Evolutionary conservation across 2,888 invertebrate genomes (phyloP), one percentile per base, ranked within the genome.

Genomic region (Drosophila pullipes): DNA sequence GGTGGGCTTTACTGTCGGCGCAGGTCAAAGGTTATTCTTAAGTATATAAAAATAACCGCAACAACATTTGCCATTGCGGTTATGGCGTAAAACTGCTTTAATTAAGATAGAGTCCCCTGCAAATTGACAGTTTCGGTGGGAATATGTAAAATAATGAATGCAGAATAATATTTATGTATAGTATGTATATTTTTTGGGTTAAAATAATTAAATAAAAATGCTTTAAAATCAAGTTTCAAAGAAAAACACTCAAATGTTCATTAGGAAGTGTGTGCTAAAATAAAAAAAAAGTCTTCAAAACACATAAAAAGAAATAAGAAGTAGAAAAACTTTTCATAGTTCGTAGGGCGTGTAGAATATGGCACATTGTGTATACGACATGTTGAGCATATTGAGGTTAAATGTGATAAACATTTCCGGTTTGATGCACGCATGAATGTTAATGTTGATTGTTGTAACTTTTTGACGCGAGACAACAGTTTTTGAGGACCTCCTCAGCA

Each of bases 371-470:
- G 77, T 78, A 87, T 89, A 82, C 85, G 82, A 59, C 76, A 72
- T 76, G 82, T 64, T 54, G 77, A 55, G 61, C 81, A 78, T 62
- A 74, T 75, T 78, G 73, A 52, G 79, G 81, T 78, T 87, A 81
- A 82, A 78, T 78, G 69, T 80, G 77, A 78, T 83, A 85, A 83
- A 78, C 83, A 82, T 89, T 87, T 87, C 76, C 81, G 81, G 70
- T 69, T 76, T 76, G 72, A 69, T 78, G 81, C 84, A 81, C 74
- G 81, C 89, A 77, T 81, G 83, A 83, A 89, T 89, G 80, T 86
- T 85, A 82, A 86, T 89, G 83, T 60, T 78, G 75, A 83, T 82
- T 82, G 81, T 76, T 69, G 73, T 75, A 86, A 89, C 78, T 89
- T 85, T 83, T 82, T 67, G 83, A 83, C 77, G 81, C 62, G 72